These are phyloP conservation scores for Epinephelus moara DNA, from an alignment of 2,113 vertebrate species.

Conservation along the genomic window DNA sequence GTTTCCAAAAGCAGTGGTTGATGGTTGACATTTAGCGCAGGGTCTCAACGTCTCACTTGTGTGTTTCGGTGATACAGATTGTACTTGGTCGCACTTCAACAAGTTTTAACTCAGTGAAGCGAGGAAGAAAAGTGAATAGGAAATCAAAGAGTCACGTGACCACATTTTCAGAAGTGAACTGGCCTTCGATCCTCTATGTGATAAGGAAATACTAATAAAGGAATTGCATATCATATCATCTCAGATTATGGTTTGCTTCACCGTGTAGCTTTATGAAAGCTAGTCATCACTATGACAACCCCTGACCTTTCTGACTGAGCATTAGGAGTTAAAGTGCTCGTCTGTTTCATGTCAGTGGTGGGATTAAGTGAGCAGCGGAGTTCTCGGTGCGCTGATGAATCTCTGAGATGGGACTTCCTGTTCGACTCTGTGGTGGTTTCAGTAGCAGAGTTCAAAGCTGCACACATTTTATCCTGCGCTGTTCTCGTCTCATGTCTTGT, in stretches of 20 bases:
- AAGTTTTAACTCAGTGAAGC: neutral
- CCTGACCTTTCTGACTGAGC: slow-evolving; percentile 3
- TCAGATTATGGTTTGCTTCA: neutral
- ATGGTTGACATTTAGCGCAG: no score
- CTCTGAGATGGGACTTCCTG: slow-evolving; percentile 31
- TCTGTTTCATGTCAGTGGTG: slow-evolving; percentile 12
- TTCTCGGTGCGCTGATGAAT: slow-evolving; percentile 6
- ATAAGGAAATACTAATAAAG: no score
- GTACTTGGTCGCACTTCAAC: no score
- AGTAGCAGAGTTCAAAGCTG: neutral
- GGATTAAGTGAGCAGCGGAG: slow-evolving; percentile 16
- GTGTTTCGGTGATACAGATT: no score
- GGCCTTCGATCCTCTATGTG: neutral
- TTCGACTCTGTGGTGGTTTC: slow-evolving; percentile 8
- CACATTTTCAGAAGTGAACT: neutral
- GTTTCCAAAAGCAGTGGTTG: no score
- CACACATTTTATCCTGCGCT: neutral
- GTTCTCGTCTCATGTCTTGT: neutral
- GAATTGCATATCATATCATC: neutral
- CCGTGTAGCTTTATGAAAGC: neutral
- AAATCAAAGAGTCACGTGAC: neutral
- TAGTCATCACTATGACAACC: neutral
- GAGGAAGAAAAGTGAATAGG: no score
- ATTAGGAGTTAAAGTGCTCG: neutral
- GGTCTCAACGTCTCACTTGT: no score